phyloP scores from a whole-genome alignment of 2,888 invertebrate genomes.

The Erynnis tages region DNA sequence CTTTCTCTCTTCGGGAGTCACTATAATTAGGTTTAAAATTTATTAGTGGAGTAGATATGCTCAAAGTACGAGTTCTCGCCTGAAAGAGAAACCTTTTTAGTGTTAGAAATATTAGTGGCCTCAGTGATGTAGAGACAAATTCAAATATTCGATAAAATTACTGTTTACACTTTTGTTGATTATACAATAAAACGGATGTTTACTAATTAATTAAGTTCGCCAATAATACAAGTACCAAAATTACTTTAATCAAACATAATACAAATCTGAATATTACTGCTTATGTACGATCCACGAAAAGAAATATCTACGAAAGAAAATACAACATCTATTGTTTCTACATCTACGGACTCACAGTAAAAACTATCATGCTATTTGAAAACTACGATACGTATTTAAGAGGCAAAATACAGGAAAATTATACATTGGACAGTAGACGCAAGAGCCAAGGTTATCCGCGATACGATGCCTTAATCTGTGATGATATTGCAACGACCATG shows the following conservation, averaged over 20 bases:
- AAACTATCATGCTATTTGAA: constrained; percentile 3
- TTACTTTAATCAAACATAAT: no score
- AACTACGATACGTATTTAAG: constrained; percentile 25
- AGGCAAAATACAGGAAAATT: constrained; percentile 65
- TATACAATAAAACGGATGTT: no score
- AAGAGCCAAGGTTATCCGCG: constrained; percentile 68
- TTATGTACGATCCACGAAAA: not conserved
- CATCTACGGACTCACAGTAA: not conserved
- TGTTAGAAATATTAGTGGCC: not conserved
- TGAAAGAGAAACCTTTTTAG: constrained; percentile 3
- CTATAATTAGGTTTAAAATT: constrained; percentile 62
- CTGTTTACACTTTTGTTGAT: not conserved
- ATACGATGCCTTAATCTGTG: constrained; percentile 75
- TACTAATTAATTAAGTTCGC: no score
- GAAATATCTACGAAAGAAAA: not conserved
- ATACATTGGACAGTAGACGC: constrained; percentile 37
- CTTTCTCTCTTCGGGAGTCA: constrained; percentile 86
- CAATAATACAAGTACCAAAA: no score
- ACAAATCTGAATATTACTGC: no score
- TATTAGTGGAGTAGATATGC: not conserved
- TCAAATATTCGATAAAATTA: no score
- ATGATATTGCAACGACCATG: constrained; percentile 58
- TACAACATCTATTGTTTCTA: not conserved
- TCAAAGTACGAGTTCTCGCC: not conserved
- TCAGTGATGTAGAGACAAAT: not conserved